A percentile compares a stretch with the other conserved stretches of the same genome.
phyloP scores from a whole-genome alignment of 2,113 vertebrate species.

The Sylvia atricapilla region DNA sequence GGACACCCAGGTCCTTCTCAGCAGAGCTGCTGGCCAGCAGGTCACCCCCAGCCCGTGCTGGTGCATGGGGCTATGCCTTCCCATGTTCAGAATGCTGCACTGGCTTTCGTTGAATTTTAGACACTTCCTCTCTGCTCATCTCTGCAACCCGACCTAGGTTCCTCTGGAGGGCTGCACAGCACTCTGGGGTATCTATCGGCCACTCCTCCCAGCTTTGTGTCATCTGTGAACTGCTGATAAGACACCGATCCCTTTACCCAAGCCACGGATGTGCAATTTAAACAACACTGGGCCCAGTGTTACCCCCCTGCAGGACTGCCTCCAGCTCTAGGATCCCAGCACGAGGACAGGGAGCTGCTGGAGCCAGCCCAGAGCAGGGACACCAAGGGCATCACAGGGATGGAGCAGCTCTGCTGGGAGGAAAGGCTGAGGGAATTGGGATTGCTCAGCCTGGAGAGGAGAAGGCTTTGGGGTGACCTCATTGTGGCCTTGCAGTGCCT shows the following conservation, averaged over 20 bases:
- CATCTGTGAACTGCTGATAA: not conserved
- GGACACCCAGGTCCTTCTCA: not conserved
- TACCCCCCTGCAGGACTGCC: not conserved
- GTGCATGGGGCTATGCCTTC: not conserved
- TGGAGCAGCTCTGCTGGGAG: not conserved
- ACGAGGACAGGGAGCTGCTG: not conserved
- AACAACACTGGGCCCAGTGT: not conserved
- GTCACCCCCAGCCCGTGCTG: not conserved
- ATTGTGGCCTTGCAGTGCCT: no score
- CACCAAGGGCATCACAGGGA: not conserved
- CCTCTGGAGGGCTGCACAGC: no score
- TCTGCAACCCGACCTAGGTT: not conserved
- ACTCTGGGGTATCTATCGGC: rapidly evolving
- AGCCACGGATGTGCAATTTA: not conserved
- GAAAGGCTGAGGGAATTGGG: not conserved
- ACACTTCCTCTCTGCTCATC: not conserved
- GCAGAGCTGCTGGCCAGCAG: not conserved
- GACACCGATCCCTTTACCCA: not conserved
- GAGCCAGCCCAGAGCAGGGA: not conserved
- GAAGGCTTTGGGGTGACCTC: not conserved
- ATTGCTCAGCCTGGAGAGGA: not conserved
- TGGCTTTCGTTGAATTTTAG: not conserved
- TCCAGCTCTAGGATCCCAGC: not conserved
- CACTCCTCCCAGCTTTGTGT: not conserved
- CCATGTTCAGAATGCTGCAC: not conserved